Evolutionary conservation across 2,888 invertebrate species (phyloP).

Genomic region (Drosophila kuntzei): DNA sequence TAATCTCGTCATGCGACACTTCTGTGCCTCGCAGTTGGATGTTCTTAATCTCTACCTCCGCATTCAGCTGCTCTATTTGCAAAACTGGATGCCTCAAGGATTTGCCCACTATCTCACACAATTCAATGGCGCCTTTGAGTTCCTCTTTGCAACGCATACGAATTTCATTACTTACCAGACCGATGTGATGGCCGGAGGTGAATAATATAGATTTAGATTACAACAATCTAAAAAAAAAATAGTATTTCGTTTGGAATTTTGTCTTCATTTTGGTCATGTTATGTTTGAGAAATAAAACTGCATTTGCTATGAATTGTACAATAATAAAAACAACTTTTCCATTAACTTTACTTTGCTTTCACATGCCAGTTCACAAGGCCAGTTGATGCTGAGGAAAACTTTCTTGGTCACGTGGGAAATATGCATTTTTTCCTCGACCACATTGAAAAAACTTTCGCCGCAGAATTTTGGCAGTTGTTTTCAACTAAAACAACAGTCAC

Average conservation of each 20-base stretch:
- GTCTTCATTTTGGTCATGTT: not conserved
- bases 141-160: slow-evolving; percentile 19
- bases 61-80: slow-evolving; percentile 52
- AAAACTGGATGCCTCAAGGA: slow-evolving; percentile 15
- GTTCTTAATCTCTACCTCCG: slow-evolving; percentile 40
- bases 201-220: not conserved
- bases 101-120: slow-evolving; percentile 8
- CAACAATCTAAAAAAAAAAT: no score
- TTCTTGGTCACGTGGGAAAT: slow-evolving; percentile 61
- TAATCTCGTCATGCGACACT: slow-evolving; percentile 59
- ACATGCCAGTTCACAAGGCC: slow-evolving; percentile 7
- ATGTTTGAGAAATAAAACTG: slow-evolving; percentile 39
- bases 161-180: slow-evolving; percentile 48
- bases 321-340: slow-evolving; percentile 16
- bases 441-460: slow-evolving; percentile 27
- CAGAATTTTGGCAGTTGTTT: slow-evolving; percentile 20
- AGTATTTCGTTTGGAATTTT: not conserved
- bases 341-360: slow-evolving; percentile 38
- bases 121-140: slow-evolving; percentile 21
- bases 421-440: slow-evolving; percentile 31
- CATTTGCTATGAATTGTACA: slow-evolving; percentile 3
- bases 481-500: slow-evolving; percentile 7
- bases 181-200: slow-evolving; percentile 32
- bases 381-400: slow-evolving; percentile 41
- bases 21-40: slow-evolving; percentile 47